Conservation (phyloP, 2,888 invertebrate genomes). For the Saturnia japonica region DNA sequence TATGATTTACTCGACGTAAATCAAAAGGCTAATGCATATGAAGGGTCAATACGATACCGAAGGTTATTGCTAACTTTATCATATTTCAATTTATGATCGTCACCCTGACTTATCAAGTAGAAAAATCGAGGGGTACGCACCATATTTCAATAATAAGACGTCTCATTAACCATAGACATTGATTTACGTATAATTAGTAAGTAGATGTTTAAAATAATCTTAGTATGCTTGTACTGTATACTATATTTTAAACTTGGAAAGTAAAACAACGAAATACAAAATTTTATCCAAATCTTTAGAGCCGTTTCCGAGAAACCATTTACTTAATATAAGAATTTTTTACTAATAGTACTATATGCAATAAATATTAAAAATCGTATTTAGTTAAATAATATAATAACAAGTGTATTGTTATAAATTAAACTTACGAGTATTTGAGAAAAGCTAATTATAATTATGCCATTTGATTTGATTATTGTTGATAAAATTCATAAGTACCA, state of each 20-base stretch:
- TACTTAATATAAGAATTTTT: too few relatives aligned
- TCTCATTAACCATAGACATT: constrained; percentile 64
- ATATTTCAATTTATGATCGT: constrained; percentile 82
- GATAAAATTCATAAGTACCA: constrained; percentile 55
- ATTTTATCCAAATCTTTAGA: too few relatives aligned
- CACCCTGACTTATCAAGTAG: constrained; percentile 77
- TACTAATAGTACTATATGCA: neutral
- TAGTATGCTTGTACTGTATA: neutral
- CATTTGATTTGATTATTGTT: constrained; percentile 18
- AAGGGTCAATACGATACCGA: constrained; percentile 68
- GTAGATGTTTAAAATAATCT: neutral
- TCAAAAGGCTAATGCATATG: constrained; percentile 46
- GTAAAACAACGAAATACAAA: too few relatives aligned
- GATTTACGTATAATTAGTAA: constrained; percentile 2
- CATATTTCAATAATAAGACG: constrained; percentile 76
- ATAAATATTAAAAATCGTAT: neutral
- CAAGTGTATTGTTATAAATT: too few relatives aligned
- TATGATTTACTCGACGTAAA: constrained; percentile 43
- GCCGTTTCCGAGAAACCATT: too few relatives aligned
- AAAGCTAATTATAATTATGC: constrained; percentile 20
- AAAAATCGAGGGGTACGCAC: constrained; percentile 72
- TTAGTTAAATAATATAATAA: neutral
- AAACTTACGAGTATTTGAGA: neutral
- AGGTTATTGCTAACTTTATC: constrained; percentile 79
- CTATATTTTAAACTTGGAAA: neutral